These are phyloP conservation scores for Sturnus vulgaris DNA, from an alignment of 2,113 vertebrate species.

Conservation along the genomic window DNA sequence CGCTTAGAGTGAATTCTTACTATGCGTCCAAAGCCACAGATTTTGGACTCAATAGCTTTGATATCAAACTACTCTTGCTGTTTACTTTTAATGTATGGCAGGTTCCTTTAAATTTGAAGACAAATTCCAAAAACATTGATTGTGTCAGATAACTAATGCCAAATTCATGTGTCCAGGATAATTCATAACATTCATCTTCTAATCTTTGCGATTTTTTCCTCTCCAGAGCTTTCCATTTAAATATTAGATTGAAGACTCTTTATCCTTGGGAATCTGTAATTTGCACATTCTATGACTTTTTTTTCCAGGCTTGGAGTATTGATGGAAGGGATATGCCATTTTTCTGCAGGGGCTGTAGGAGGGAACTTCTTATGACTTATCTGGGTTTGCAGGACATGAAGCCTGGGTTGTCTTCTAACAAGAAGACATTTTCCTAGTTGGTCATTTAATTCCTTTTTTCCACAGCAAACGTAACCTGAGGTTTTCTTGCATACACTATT, in stretches of 20 bases:
- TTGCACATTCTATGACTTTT: not conserved
- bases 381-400: not conserved
- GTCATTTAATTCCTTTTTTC: not conserved
- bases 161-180: not conserved
- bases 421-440: not conserved
- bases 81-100: not conserved
- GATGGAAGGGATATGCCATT: not conserved
- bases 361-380: not conserved
- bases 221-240: not conserved
- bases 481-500: not conserved
- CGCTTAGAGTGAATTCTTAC: not conserved
- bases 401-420: not conserved
- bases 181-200: not conserved
- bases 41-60: not conserved
- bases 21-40: not conserved
- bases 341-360: not conserved
- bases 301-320: not conserved
- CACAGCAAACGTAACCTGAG: not conserved
- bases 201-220: fast-evolving
- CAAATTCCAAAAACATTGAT: not conserved
- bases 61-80: not conserved
- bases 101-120: not conserved
- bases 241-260: not conserved
- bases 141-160: not conserved
- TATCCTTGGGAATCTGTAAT: not conserved